These are phyloP conservation scores for Trachops cirrhosus DNA, from an alignment of 2,797 vertebrate species.

Conservation along the genomic window DNA sequence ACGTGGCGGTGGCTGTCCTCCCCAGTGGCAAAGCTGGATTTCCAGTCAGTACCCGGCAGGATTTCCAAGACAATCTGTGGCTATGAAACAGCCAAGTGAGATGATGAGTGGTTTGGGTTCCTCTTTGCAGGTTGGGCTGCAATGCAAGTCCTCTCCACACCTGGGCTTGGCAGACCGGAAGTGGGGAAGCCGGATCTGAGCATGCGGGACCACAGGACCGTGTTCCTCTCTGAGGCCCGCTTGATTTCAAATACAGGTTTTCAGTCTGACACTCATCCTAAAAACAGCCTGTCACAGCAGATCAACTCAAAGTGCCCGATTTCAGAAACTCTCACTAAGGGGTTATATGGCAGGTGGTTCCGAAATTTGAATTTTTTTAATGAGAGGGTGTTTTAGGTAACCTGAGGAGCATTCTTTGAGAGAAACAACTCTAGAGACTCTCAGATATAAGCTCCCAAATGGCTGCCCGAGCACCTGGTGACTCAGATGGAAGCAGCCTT, in stretches of 20 bases:
- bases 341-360: background rate
- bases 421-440: background rate
- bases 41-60: background rate
- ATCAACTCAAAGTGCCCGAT: background rate
- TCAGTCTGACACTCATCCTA: background rate
- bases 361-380: background rate
- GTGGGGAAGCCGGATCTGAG: background rate
- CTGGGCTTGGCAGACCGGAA: background rate
- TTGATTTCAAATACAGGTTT: background rate
- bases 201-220: background rate
- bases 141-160: background rate
- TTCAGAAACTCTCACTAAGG: background rate
- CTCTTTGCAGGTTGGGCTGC: background rate
- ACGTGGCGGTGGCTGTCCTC: background rate
- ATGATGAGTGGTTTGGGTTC: background rate
- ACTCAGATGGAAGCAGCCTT: background rate
- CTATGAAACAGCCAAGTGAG: background rate
- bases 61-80: background rate
- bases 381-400: background rate
- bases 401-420: background rate
- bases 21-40: background rate
- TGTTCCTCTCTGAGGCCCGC: background rate
- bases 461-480: background rate
- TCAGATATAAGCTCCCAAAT: background rate
- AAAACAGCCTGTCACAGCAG: background rate